Conservation (phyloP, 2,113 vertebrate genomes). For the Arvicanthis niloticus region DNA sequence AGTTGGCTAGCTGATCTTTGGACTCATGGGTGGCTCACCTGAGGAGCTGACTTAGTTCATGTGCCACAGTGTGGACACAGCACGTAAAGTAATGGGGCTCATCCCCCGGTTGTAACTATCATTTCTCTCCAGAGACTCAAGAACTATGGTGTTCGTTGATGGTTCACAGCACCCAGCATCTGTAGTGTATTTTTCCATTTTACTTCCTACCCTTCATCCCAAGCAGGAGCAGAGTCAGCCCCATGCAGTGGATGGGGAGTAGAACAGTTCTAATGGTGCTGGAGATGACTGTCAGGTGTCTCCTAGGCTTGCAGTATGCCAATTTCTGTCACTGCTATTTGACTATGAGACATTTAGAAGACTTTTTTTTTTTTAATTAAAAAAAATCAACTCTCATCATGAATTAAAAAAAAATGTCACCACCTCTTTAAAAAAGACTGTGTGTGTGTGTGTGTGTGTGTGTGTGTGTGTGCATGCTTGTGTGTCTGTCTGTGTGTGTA, state of each 20-base stretch:
- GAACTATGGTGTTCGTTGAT: not conserved
- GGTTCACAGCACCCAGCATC: not conserved
- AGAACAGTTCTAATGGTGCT: not conserved
- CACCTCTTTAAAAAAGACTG: not conserved
- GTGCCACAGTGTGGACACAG: not conserved
- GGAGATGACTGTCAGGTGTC: not conserved
- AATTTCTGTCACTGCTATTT: constrained; percentile 47
- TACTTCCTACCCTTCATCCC: not conserved
- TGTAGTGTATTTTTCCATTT: not conserved
- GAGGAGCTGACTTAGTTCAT: constrained; percentile 49
- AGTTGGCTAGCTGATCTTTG: not conserved
- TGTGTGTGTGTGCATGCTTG: too few relatives aligned
- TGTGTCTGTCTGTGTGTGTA: not conserved
- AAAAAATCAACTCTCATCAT: constrained; percentile 24
- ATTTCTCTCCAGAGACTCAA: constrained; percentile 27
- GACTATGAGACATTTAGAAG: constrained; percentile 57
- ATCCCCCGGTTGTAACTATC: constrained; percentile 37
- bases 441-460: not conserved
- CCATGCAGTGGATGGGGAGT: not conserved
- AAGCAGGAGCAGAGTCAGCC: not conserved
- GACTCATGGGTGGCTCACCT: not conserved
- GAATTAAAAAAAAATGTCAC: not conserved
- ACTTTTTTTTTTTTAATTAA: constrained; percentile 22
- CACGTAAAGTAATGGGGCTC: not conserved
- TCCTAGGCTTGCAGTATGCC: constrained; percentile 18